Percentiles rank a stretch among this genome's conserved stretches.
phyloP scores from a whole-genome alignment of 2,113 vertebrate genomes.

The Mungos mungo region DNA sequence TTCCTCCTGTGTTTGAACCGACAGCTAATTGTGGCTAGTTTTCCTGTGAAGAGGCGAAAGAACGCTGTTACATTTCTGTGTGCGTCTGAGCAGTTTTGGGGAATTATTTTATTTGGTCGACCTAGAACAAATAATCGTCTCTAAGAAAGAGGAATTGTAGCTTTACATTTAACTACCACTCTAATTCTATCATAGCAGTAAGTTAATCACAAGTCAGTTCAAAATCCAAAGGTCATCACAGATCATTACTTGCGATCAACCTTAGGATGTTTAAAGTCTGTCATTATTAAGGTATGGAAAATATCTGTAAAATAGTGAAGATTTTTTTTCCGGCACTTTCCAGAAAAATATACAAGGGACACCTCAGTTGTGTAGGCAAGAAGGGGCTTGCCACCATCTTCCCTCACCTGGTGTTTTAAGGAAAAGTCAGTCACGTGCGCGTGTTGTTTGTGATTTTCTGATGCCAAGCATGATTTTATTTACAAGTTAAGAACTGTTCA shows the following conservation, averaged over 20 bases:
- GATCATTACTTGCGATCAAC: not conserved
- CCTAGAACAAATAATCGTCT: not conserved
- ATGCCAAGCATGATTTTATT: not conserved
- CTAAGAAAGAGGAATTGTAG: not conserved
- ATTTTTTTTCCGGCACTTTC: slow-evolving; percentile 48
- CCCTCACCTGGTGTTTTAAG: not conserved
- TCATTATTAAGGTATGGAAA: not conserved
- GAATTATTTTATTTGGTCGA: not conserved
- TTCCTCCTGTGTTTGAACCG: not conserved
- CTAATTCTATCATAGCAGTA: not conserved
- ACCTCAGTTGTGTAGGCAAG: not conserved
- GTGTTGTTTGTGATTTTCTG: not conserved
- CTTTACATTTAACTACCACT: not conserved
- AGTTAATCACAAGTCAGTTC: not conserved
- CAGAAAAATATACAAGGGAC: not conserved
- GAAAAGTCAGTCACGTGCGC: not conserved
- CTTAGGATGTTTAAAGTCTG: not conserved
- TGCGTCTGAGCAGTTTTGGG: not conserved
- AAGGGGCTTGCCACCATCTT: not conserved
- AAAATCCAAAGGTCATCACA: not conserved
- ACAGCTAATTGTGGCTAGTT: not conserved
- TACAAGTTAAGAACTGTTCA: not conserved
- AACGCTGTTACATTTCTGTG: not conserved
- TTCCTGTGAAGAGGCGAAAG: not conserved
- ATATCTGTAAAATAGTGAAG: not conserved